Conservation (phyloP, 2,113 vertebrate genomes). For the Corythornis madagascariensis region DNA sequence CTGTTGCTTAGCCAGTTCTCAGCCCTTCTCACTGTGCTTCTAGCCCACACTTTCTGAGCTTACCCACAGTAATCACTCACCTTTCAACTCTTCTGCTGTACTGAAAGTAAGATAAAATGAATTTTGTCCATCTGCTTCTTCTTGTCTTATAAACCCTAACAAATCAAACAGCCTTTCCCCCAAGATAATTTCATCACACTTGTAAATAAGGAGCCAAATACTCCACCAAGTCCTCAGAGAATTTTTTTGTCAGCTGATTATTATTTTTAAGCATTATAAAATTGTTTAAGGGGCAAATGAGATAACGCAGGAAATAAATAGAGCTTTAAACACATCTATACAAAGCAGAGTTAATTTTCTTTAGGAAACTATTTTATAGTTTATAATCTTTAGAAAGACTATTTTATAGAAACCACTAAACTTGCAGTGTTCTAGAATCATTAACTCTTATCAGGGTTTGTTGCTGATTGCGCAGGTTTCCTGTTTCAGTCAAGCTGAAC, state of each 20-base stretch:
- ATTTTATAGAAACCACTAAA: neutral
- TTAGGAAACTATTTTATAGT: neutral
- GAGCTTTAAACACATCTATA: neutral
- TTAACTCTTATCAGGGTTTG: neutral
- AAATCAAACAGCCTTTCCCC: neutral
- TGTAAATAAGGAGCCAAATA: neutral
- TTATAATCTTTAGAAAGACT: neutral
- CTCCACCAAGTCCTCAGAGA: neutral
- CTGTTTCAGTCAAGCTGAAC: neutral
- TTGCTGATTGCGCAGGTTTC: neutral
- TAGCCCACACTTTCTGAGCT: too few species aligned
- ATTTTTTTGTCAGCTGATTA: neutral
- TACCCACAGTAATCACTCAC: too few species aligned
- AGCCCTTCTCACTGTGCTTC: too few species aligned
- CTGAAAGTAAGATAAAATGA: neutral
- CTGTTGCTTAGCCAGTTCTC: too few species aligned
- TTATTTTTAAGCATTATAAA: neutral
- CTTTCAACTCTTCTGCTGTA: neutral
- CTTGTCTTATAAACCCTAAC: neutral
- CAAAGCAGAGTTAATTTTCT: neutral
- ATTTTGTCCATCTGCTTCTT: neutral
- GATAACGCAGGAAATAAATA: neutral
- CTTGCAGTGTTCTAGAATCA: neutral
- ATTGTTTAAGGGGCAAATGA: neutral
- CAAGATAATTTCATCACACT: neutral